A percentile compares a stretch with the other conserved stretches of the same genome.
Evolutionary conservation across 2,113 vertebrate genomes (phyloP).

Genomic region (Dicrurus megarhynchus): DNA sequence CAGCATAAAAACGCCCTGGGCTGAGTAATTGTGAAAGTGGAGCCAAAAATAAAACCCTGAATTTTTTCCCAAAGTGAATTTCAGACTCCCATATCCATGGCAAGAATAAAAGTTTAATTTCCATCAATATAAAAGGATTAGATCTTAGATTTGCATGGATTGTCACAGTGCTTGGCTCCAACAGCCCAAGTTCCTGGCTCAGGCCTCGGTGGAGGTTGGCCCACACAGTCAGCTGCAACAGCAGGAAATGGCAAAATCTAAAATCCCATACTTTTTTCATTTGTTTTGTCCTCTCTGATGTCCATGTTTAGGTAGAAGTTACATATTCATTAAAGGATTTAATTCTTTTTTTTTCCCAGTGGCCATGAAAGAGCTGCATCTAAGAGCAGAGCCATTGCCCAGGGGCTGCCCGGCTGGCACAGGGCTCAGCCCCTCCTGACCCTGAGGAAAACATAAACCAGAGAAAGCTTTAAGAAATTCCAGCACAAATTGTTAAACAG

Average conservation of each 20-base stretch:
- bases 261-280: background rate
- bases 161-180: background rate
- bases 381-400: accelerated
- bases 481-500: background rate
- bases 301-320: background rate
- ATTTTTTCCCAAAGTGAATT: background rate
- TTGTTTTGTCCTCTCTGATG: background rate
- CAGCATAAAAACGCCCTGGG: background rate
- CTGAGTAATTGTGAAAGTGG: background rate
- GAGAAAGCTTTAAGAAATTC: background rate
- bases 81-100: background rate
- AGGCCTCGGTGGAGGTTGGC: accelerated
- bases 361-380: background rate
- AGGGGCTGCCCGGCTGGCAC: accelerated
- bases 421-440: background rate
- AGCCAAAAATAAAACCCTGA: background rate
- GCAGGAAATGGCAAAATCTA: background rate
- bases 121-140: background rate
- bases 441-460: background rate
- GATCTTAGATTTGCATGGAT: background rate
- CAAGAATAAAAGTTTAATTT: background rate
- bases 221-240: background rate
- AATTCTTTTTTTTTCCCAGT: background rate
- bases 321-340: background rate
- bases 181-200: background rate